Conservation (phyloP, 2,888 invertebrate species). For the Protodeltote pygarga region DNA sequence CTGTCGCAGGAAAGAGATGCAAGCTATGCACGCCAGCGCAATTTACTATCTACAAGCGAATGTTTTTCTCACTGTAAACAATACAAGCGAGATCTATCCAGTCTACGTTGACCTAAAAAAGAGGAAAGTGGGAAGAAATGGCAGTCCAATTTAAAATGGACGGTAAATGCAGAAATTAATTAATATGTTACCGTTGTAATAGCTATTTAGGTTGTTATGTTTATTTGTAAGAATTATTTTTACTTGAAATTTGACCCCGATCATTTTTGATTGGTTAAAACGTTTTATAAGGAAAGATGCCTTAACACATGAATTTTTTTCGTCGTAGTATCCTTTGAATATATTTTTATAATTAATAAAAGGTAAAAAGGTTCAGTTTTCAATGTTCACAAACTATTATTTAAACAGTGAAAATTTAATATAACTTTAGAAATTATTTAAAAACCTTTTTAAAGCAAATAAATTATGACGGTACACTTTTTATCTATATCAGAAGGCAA, state of each 20-base stretch:
- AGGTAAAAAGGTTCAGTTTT: no score
- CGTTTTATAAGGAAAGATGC: no score
- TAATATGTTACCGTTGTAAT: slow-evolving; percentile 20
- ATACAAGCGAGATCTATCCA: slow-evolving; percentile 43
- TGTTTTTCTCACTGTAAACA: slow-evolving; percentile 54
- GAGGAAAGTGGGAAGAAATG: slow-evolving; percentile 9
- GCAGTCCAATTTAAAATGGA: slow-evolving; percentile 27
- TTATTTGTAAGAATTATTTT: slow-evolving; percentile 4
- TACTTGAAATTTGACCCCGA: neutral
- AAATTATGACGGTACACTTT: neutral
- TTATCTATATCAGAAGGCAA: neutral
- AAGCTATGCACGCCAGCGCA: slow-evolving; percentile 44
- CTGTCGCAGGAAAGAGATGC: slow-evolving; percentile 41
- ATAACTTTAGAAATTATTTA: no score
- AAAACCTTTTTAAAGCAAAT: no score
- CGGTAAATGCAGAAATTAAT: slow-evolving; percentile 20
- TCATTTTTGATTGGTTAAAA: no score
- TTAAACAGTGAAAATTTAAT: no score
- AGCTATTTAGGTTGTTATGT: slow-evolving; percentile 18
- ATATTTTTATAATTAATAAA: no score
- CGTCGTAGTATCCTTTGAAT: no score
- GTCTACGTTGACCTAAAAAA: slow-evolving; percentile 40
- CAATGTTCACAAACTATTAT: no score
- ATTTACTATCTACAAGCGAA: slow-evolving; percentile 55
- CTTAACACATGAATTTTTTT: no score